These are phyloP conservation scores for Cassiopea andromeda DNA, from an alignment of 30 jellyfish, hydroid and myxozoan genomes.

Conservation along the genomic window DNA sequence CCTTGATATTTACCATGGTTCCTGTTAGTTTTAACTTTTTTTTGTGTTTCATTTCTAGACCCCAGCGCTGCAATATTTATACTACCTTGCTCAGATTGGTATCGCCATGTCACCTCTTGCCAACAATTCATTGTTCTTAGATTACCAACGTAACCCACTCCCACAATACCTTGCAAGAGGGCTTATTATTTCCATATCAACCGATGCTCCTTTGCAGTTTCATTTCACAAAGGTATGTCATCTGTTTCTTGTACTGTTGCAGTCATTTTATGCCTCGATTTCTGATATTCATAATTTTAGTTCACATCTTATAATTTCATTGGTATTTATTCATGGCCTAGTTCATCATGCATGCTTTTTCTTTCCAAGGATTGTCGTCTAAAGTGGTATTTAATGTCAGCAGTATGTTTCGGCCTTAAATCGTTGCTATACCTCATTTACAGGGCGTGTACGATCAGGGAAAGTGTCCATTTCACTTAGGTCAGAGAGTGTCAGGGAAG, in stretches of 20 bases:
- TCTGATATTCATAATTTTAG: too few species aligned
- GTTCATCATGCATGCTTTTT: too few species aligned
- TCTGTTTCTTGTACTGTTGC: background rate
- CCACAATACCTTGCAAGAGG: conserved; percentile 98
- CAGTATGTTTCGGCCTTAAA: too few species aligned
- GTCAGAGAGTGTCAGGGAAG: too few species aligned
- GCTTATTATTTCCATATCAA: conserved; percentile 86
- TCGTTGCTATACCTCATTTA: too few species aligned
- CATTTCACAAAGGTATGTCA: conserved; percentile 93
- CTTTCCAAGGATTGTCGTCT: too few species aligned
- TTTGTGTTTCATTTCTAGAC: conserved; percentile 48
- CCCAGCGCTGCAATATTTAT: conserved; percentile 96
- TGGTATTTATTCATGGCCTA: too few species aligned
- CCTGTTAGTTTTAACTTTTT: background rate
- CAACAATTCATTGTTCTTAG: conserved; percentile 91
- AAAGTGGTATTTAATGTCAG: too few species aligned
- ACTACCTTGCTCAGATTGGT: conserved; percentile 98
- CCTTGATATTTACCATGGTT: background rate
- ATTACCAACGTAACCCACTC: conserved; percentile 98
- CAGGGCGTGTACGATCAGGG: too few species aligned
- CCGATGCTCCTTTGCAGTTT: conserved; percentile 98
- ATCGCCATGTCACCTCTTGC: conserved; percentile 99
- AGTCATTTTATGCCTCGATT: too few species aligned
- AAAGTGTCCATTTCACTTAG: too few species aligned
- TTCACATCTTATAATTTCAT: too few species aligned